These are phyloP conservation scores for Oncorhynchus masou DNA, from an alignment of 2,113 vertebrate genomes.

Conservation along the genomic window DNA sequence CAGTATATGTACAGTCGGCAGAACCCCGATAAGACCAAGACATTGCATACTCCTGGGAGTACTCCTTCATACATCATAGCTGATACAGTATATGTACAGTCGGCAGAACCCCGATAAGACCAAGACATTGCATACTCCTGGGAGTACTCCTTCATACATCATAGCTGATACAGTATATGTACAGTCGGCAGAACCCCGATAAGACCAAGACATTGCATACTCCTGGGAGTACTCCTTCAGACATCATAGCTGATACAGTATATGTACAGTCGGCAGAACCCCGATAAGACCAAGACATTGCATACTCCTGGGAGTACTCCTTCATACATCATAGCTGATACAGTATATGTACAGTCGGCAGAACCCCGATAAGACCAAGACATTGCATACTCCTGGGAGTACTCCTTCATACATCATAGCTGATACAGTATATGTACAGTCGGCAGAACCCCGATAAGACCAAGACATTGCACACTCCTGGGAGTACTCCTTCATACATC, in stretches of 20 bases:
- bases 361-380: conserved; percentile 52
- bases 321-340: conserved; percentile 18
- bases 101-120: conserved; percentile 51
- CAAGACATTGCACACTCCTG: conserved; percentile 1
- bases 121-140: conserved; percentile 2
- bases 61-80: conserved; percentile 2
- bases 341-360: conserved; percentile 21
- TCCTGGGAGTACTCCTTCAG: conserved; percentile 8
- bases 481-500: conserved; percentile 11
- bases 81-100: conserved; percentile 26
- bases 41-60: conserved; percentile 8
- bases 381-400: conserved; percentile 8
- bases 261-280: conserved; percentile 30
- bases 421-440: conserved; percentile 26
- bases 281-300: conserved; percentile 49
- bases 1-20: conserved; percentile 21
- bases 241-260: conserved; percentile 18
- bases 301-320: conserved; percentile 10
- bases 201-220: conserved; percentile 36
- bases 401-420: conserved; percentile 2
- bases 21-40: conserved; percentile 52
- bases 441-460: conserved; percentile 51
- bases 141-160: conserved; percentile 11
- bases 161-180: conserved; percentile 27
- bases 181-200: conserved; percentile 42